These are phyloP conservation scores for Apogon talboti DNA, from an alignment of 2,797 vertebrate genomes.

Conservation along the genomic window DNA sequence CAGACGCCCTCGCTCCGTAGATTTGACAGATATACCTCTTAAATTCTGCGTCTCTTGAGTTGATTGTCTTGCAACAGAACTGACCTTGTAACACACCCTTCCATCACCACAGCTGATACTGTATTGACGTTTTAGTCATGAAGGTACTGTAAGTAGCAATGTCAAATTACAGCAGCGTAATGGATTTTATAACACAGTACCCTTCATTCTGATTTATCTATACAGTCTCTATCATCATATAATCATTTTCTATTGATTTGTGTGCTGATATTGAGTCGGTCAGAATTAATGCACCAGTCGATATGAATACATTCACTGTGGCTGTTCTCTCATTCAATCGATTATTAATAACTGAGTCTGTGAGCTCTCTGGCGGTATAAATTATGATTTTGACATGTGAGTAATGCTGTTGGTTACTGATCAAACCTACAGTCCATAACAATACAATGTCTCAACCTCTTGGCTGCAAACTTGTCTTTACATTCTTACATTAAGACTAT, in stretches of 20 bases:
- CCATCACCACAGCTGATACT: conserved; percentile 34
- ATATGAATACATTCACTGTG: conserved; percentile 26
- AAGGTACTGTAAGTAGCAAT: conserved; percentile 7
- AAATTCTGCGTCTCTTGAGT: conserved; percentile 28
- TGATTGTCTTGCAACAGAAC: conserved; percentile 31
- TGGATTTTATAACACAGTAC: conserved; percentile 39
- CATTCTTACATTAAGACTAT: not conserved
- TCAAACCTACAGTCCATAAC: conserved; percentile 1
- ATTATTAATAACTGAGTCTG: conserved; percentile 45
- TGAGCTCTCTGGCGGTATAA: conserved; percentile 30
- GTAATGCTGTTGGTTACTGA: not conserved
- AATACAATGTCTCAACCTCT: not conserved
- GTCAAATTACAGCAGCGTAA: conserved; percentile 31
- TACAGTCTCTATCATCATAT: conserved; percentile 44
- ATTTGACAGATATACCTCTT: conserved; percentile 13
- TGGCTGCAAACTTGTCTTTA: not conserved
- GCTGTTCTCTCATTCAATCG: conserved; percentile 31
- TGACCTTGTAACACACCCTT: conserved; percentile 41
- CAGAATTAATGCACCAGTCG: conserved; percentile 41
- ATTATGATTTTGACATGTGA: conserved; percentile 7
- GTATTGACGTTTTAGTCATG: conserved; percentile 30
- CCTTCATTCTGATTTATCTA: conserved; percentile 30
- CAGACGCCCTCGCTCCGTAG: conserved; percentile 21
- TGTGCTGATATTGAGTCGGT: conserved; percentile 36
- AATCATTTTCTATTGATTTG: conserved; percentile 59